Conservation (phyloP, 2,797 vertebrate genomes). For the Anableps anableps region DNA sequence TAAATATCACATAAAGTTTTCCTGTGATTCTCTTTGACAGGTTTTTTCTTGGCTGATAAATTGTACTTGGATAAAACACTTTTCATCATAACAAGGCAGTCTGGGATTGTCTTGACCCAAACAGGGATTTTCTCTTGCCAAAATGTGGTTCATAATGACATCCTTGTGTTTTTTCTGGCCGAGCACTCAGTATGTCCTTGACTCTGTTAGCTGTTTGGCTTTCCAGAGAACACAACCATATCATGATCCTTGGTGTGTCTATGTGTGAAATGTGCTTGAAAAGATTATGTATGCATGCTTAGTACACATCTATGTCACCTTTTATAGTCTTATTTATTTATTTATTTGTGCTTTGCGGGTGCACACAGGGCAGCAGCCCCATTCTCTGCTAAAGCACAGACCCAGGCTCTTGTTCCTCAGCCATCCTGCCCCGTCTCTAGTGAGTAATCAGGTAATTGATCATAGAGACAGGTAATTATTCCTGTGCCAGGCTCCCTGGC, state of each 20-base stretch:
- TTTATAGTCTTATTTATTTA: not conserved
- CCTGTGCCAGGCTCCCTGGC: conserved; percentile 78
- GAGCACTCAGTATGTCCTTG: conserved; percentile 60
- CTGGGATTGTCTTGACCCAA: conserved; percentile 48
- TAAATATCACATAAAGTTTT: conserved; percentile 23
- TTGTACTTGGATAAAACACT: conserved; percentile 36
- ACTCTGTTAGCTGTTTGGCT: conserved; percentile 43
- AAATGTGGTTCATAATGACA: conserved; percentile 54
- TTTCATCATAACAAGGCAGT: conserved; percentile 59
- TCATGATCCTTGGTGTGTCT: conserved; percentile 11
- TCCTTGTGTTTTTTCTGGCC: conserved; percentile 57
- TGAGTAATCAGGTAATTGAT: conserved; percentile 87
- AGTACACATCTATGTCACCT: conserved; percentile 22
- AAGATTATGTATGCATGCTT: conserved; percentile 19
- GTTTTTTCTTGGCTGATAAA: conserved; percentile 10
- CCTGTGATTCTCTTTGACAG: conserved; percentile 7
- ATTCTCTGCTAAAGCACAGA: conserved; percentile 33
- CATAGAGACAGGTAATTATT: conserved; percentile 86
- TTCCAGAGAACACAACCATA: conserved; percentile 41
- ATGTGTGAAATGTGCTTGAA: conserved; percentile 14
- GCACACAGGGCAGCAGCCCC: conserved; percentile 31
- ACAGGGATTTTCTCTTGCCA: conserved; percentile 29
- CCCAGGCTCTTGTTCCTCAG: conserved; percentile 55
- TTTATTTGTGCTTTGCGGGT: conserved; percentile 20
- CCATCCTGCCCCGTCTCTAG: conserved; percentile 75